Percentiles rank a stretch among this genome's conserved stretches.
phyloP scores from a whole-genome alignment of 2,797 vertebrate genomes.

The Sebastes vulpes region DNA sequence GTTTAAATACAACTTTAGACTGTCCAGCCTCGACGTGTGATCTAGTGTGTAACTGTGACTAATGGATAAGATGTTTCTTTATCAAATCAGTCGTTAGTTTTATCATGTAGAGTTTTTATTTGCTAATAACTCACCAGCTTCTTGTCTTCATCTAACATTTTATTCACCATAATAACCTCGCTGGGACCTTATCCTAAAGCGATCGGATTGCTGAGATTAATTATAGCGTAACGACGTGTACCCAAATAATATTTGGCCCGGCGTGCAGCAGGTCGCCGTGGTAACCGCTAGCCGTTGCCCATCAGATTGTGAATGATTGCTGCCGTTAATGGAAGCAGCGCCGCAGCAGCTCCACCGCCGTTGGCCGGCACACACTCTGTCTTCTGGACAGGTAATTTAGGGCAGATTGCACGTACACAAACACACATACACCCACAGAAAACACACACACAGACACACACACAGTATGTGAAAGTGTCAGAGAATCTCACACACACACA shows the following conservation, averaged over 20 bases:
- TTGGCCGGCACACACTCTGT: slow-evolving; percentile 51
- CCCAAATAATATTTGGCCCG: slow-evolving; percentile 49
- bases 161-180: neutral
- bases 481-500: neutral
- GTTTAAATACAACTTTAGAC: too few relatives aligned
- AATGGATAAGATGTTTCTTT: too few relatives aligned
- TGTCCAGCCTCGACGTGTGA: too few relatives aligned
- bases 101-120: neutral
- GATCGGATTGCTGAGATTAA: slow-evolving; percentile 9
- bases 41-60: too few relatives aligned
- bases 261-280: slow-evolving; percentile 34
- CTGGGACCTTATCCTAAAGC: neutral
- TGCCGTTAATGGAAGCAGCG: slow-evolving; percentile 58
- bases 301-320: slow-evolving; percentile 68
- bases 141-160: neutral
- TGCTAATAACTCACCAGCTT: neutral
- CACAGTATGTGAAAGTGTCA: neutral
- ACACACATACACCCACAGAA: slow-evolving; percentile 1
- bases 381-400: slow-evolving; percentile 74
- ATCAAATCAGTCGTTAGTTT: neutral
- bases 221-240: slow-evolving; percentile 18
- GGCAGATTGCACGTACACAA: neutral
- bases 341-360: slow-evolving; percentile 21
- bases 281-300: slow-evolving; percentile 53
- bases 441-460: neutral